Percentiles rank a stretch among this genome's conserved stretches.
Evolutionary conservation across 2,797 vertebrate genomes (phyloP).

Genomic region (Eidolon dupreanum): DNA sequence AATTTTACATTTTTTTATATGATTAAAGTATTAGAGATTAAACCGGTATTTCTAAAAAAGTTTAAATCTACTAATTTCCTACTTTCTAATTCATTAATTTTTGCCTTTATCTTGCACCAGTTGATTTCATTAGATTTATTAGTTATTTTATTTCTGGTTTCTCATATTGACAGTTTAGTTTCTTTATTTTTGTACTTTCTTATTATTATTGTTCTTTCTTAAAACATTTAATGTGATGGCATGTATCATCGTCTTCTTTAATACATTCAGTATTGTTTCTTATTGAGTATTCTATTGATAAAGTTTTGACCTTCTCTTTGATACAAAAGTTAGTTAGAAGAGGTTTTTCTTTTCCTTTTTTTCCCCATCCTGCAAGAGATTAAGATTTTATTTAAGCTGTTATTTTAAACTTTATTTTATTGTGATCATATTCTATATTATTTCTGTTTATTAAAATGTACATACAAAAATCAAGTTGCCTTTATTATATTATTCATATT

Average conservation of each 20-base stretch:
- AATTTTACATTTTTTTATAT: not conserved
- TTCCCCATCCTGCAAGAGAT: not conserved
- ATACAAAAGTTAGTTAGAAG: not conserved
- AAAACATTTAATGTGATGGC: not conserved
- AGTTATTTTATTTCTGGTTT: not conserved
- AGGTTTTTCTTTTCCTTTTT: not conserved
- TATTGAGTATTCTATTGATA: not conserved
- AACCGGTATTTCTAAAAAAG: not conserved
- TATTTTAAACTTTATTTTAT: constrained; percentile 10
- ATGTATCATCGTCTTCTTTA: not conserved
- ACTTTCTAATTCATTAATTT: not conserved
- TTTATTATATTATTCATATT: not conserved
- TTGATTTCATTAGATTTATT: not conserved
- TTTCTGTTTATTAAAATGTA: not conserved
- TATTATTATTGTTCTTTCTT: not conserved
- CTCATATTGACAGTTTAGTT: not conserved
- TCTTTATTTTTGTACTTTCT: not conserved
- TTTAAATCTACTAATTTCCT: not conserved
- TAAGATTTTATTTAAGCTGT: not conserved
- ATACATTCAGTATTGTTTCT: not conserved
- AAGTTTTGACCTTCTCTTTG: not conserved
- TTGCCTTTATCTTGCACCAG: not conserved
- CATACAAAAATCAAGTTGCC: not conserved
- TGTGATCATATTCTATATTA: not conserved
- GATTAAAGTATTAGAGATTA: not conserved